phyloP scores from a whole-genome alignment of 2,888 invertebrate species.

The Smittia aterrima region DNA sequence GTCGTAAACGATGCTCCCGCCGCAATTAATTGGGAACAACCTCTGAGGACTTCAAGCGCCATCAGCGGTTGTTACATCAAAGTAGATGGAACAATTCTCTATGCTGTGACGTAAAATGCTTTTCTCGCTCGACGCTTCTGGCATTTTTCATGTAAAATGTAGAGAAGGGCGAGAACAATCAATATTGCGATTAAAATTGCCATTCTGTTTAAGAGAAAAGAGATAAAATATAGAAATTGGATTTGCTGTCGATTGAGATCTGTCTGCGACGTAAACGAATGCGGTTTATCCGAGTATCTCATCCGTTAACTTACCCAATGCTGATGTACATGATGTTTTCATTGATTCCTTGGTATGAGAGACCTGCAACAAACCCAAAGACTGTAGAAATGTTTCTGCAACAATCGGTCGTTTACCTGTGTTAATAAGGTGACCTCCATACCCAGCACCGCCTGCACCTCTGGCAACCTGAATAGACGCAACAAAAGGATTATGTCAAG shows the following conservation, averaged over 20 bases:
- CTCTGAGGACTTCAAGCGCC: too few species aligned
- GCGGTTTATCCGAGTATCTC: too few species aligned
- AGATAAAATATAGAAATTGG: not conserved
- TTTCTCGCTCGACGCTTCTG: slow-evolving; percentile 17
- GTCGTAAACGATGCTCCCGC: too few species aligned
- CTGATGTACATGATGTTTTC: slow-evolving; percentile 41
- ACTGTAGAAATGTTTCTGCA: too few species aligned
- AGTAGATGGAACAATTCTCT: too few species aligned
- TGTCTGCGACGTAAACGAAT: too few species aligned
- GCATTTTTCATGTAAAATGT: slow-evolving; percentile 29
- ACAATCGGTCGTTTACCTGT: not conserved
- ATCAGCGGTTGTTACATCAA: too few species aligned
- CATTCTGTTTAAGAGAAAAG: slow-evolving; percentile 14
- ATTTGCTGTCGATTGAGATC: too few species aligned
- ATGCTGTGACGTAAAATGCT: slow-evolving; percentile 39
- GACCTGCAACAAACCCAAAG: not conserved
- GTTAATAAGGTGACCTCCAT: slow-evolving; percentile 15
- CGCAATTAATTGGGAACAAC: too few species aligned
- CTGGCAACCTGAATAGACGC: not conserved
- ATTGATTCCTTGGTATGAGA: slow-evolving; percentile 34
- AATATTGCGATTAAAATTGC: slow-evolving; percentile 29
- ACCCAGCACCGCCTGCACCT: not conserved
- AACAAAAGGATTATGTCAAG: not conserved
- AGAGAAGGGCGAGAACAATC: slow-evolving; percentile 22
- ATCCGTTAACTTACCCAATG: slow-evolving; percentile 33